These are phyloP conservation scores for Paratilapia polleni DNA, from an alignment of 2,113 vertebrate genomes.

Conservation along the genomic window DNA sequence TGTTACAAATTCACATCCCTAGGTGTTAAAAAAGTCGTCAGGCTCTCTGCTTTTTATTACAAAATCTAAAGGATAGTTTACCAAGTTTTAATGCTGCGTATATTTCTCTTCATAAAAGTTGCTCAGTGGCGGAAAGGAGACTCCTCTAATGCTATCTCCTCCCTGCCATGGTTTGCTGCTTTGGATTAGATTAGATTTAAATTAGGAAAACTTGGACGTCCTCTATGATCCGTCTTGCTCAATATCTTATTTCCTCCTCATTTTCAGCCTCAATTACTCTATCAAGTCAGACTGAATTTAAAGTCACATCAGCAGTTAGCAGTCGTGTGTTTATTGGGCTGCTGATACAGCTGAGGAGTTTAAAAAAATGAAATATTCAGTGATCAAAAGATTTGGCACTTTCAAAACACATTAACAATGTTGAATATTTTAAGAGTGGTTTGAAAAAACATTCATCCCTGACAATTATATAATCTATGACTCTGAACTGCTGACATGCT, in stretches of 20 bases:
- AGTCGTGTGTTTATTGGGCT: conserved; percentile 23
- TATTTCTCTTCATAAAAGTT: conserved; percentile 43
- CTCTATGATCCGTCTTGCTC: conserved; percentile 58
- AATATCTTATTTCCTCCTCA: conserved; percentile 63
- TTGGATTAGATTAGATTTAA: conserved; percentile 69
- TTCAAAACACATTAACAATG: conserved; percentile 50
- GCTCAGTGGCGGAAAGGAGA: conserved; percentile 35
- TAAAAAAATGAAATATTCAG: conserved; percentile 53
- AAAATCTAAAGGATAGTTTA: conserved; percentile 31
- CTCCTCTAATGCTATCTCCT: conserved; percentile 40
- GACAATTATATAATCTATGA: conserved; percentile 26
- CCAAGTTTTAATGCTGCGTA: conserved; percentile 38
- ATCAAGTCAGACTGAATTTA: conserved; percentile 49
- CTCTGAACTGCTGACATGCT: conserved; percentile 23
- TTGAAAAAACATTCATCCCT: conserved; percentile 26
- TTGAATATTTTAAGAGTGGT: conserved; percentile 46
- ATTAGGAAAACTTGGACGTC: conserved; percentile 61
- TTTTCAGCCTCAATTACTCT: conserved; percentile 63
- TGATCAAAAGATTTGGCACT: conserved; percentile 54
- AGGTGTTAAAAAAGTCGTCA: conserved; percentile 18
- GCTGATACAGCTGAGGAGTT: conserved; percentile 35
- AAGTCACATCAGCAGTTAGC: conserved; percentile 55
- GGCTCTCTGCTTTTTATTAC: conserved; percentile 27
- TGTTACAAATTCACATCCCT: conserved; percentile 26
- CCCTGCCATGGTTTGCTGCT: conserved; percentile 58